Evolutionary conservation across 2,888 invertebrate genomes (phyloP).

Genomic region (Mamestra brassicae): DNA sequence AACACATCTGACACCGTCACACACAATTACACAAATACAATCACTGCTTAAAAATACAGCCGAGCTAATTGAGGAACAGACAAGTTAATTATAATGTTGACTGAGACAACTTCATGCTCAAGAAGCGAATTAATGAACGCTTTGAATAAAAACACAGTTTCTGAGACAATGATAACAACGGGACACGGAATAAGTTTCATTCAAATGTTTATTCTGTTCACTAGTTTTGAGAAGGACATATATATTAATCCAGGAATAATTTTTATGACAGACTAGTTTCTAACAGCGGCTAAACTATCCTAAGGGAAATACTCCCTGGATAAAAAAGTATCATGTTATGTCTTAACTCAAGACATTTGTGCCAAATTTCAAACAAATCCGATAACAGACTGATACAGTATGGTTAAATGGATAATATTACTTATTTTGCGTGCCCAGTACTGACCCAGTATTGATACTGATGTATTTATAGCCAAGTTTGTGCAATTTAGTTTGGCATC

Average conservation of each 20-base stretch:
- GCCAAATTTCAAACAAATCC: too few relatives aligned
- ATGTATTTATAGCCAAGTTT: neutral
- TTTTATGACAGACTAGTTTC: neutral
- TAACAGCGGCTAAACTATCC: too few relatives aligned
- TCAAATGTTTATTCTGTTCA: neutral
- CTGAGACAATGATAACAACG: neutral
- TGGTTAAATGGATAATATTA: neutral
- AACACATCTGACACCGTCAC: neutral
- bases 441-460: neutral
- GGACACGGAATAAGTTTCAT: neutral
- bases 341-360: too few relatives aligned
- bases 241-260: neutral
- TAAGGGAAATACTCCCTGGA: too few relatives aligned
- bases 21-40: slow-evolving; percentile 7
- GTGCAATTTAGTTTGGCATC: neutral
- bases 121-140: slow-evolving; percentile 27
- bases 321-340: too few relatives aligned
- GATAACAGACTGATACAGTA: too few relatives aligned
- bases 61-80: slow-evolving; percentile 39
- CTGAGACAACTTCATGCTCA: slow-evolving; percentile 22
- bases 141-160: slow-evolving; percentile 38
- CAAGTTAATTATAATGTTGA: slow-evolving; percentile 37
- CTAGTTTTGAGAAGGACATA: neutral
- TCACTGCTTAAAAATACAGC: slow-evolving; percentile 38
- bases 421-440: neutral